Evolutionary conservation across 2,113 vertebrate species (phyloP).

Genomic region (Oxygymnocypris stewartii): DNA sequence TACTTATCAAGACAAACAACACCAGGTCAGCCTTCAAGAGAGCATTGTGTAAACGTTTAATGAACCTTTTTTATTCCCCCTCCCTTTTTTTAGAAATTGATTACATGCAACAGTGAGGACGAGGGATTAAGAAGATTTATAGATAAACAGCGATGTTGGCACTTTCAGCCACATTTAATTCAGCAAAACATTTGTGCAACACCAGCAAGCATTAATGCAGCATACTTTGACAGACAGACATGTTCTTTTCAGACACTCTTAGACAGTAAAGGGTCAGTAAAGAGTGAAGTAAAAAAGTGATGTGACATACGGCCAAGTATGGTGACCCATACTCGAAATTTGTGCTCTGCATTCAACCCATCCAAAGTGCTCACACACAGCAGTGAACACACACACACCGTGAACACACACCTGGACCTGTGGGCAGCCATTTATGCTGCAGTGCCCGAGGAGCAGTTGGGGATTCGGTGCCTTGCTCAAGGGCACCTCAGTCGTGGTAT

Average conservation of each 20-base stretch:
- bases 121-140: constrained; percentile 53
- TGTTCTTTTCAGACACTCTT: background rate
- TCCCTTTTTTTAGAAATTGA: constrained; percentile 21
- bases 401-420: too few relatives aligned
- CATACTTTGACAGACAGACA: background rate
- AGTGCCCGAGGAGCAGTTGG: too few relatives aligned
- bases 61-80: background rate
- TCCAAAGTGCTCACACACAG: too few relatives aligned
- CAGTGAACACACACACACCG: too few relatives aligned
- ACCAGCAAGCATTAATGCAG: constrained; percentile 40
- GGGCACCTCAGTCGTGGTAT: too few relatives aligned
- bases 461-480: too few relatives aligned
- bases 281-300: too few relatives aligned
- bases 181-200: constrained; percentile 32
- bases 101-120: constrained; percentile 42
- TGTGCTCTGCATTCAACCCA: too few relatives aligned
- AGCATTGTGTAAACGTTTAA: constrained; percentile 20
- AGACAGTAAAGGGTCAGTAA: background rate
- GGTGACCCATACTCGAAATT: too few relatives aligned
- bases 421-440: too few relatives aligned
- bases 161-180: constrained; percentile 23
- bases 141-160: constrained; percentile 37
- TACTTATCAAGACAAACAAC: background rate
- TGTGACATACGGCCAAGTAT: too few relatives aligned
- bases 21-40: background rate